Evolutionary conservation across 2,113 vertebrate genomes (phyloP).

Genomic region (Elephantulus edwardii): DNA sequence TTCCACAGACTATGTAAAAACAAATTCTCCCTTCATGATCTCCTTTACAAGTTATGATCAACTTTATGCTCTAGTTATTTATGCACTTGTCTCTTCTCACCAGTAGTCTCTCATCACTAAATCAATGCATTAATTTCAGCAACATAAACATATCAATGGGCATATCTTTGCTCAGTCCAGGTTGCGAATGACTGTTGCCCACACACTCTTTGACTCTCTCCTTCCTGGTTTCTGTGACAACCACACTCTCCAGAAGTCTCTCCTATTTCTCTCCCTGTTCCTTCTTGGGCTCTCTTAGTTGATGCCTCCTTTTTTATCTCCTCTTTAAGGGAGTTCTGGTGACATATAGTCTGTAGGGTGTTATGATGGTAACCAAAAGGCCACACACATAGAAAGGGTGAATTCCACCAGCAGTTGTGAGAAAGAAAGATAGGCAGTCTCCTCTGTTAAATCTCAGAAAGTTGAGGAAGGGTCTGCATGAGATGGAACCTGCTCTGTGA

Average conservation of each 20-base stretch:
- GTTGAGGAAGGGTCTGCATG: no score
- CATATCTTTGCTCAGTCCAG: not conserved
- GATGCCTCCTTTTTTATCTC: no score
- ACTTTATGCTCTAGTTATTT: not conserved
- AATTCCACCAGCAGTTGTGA: no score
- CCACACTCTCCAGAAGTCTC: rapidly evolving
- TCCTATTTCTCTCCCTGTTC: not conserved
- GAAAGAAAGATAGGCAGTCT: no score
- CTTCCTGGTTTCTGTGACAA: not conserved
- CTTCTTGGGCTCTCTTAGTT: not conserved
- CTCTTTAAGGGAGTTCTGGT: no score
- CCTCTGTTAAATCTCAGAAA: no score
- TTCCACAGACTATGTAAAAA: not conserved
- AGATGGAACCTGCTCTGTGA: no score
- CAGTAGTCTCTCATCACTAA: not conserved
- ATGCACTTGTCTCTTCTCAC: not conserved
- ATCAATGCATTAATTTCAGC: not conserved
- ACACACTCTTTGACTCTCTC: not conserved
- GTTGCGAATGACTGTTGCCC: not conserved
- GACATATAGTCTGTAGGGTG: no score
- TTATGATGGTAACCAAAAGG: no score
- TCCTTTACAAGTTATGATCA: not conserved
- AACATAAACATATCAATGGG: not conserved
- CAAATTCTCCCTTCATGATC: not conserved
- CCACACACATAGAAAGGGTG: no score